These are phyloP conservation scores for Coendou prehensilis DNA, from an alignment of 2,797 vertebrate species.

Conservation along the genomic window DNA sequence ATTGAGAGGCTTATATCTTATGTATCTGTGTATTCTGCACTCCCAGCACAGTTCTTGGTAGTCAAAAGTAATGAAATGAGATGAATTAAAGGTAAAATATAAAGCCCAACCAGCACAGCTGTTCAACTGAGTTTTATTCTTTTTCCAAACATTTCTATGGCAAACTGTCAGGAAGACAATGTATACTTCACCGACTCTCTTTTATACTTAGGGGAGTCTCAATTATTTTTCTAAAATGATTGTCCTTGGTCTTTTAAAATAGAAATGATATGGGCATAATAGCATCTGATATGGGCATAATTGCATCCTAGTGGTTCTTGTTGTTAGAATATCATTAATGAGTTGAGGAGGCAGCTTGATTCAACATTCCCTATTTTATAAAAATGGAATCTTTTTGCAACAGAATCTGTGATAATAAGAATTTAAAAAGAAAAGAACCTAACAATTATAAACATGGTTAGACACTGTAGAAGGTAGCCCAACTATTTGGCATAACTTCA, in stretches of 20 bases:
- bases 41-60: neutral
- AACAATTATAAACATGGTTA: neutral
- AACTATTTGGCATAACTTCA: neutral
- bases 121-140: neutral
- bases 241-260: neutral
- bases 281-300: neutral
- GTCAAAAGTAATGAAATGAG: neutral
- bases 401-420: neutral
- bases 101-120: neutral
- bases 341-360: neutral
- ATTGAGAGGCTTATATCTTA: neutral
- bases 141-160: neutral
- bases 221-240: neutral
- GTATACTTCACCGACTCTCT: neutral
- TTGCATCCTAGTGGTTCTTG: neutral
- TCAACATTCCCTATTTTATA: neutral
- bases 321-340: neutral
- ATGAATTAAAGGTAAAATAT: neutral
- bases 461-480: neutral
- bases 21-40: neutral
- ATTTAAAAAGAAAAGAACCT: neutral
- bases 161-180: neutral
- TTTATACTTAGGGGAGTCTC: neutral
- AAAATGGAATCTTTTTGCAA: neutral
- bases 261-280: neutral